These are phyloP conservation scores for Tetramorium bicarinatum DNA, from an alignment of 2,888 invertebrate species.

Conservation along the genomic window DNA sequence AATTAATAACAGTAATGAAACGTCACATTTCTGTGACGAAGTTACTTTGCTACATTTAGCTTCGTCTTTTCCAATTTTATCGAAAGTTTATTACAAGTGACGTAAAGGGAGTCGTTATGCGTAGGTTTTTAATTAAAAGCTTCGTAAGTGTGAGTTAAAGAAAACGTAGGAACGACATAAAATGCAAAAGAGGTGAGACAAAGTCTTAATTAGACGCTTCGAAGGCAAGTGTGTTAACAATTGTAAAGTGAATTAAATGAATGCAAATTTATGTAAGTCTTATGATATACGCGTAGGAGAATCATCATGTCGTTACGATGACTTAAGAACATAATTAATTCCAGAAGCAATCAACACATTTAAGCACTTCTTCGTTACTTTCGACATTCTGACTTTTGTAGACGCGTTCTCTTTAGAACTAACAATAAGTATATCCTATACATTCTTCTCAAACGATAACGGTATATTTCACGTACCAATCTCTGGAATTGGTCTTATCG, in stretches of 20 bases:
- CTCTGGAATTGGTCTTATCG: constrained; percentile 35
- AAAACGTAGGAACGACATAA: constrained; percentile 3
- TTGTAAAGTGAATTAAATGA: constrained; percentile 4
- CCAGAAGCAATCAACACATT: not conserved
- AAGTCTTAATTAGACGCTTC: constrained; percentile 11
- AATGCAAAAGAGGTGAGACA: constrained; percentile 9
- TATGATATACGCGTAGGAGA: not conserved
- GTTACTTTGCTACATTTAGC: not conserved
- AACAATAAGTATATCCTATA: too few relatives aligned
- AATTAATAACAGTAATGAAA: not conserved
- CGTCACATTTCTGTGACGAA: not conserved
- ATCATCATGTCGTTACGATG: not conserved
- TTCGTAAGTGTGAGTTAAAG: constrained; percentile 17
- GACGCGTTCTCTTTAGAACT: not conserved
- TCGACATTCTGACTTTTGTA: not conserved
- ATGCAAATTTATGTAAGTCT: constrained; percentile 12
- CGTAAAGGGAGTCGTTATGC: constrained; percentile 12
- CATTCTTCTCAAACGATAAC: not conserved
- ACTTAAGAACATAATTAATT: not conserved
- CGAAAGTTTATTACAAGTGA: constrained; percentile 11
- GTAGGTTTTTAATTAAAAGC: constrained; percentile 25
- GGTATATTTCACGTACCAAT: not conserved
- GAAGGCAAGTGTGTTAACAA: not conserved
- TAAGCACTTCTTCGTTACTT: not conserved
- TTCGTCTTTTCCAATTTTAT: not conserved